Conservation (phyloP, 2,113 vertebrate species). For the Acanthisitta chloris region DNA sequence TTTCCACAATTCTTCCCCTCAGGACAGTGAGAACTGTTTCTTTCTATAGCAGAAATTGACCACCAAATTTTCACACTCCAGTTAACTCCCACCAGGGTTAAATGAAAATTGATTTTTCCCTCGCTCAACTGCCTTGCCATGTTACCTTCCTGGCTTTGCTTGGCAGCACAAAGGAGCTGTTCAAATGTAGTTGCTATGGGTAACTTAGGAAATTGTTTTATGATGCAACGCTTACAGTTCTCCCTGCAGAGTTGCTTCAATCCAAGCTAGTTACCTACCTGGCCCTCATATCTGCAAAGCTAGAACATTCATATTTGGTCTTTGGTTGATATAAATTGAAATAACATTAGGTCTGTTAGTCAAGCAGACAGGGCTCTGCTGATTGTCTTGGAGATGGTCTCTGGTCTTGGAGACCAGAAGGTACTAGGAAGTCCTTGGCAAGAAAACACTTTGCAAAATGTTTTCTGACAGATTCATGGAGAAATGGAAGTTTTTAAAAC, state of each 20-base stretch:
- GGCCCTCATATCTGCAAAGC: background rate
- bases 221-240: background rate
- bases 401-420: background rate
- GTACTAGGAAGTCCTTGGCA: background rate
- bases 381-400: too few relatives aligned
- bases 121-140: background rate
- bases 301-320: background rate
- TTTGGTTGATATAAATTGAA: background rate
- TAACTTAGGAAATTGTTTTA: background rate
- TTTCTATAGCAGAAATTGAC: background rate
- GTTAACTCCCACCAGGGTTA: background rate
- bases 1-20: background rate
- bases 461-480: background rate
- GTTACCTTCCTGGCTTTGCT: background rate
- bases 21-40: background rate
- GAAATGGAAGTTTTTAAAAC: background rate
- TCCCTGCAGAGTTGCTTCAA: background rate
- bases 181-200: background rate
- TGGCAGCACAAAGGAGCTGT: background rate
- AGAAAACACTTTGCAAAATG: background rate
- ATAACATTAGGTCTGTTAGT: background rate
- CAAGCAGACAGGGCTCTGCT: background rate
- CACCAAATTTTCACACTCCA: background rate
- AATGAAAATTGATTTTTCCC: conserved; percentile 31
- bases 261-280: background rate